Percentiles rank a stretch among this genome's conserved stretches.
Evolutionary conservation across 2,888 invertebrate genomes (phyloP).

Genomic region (Sycophila texana): DNA sequence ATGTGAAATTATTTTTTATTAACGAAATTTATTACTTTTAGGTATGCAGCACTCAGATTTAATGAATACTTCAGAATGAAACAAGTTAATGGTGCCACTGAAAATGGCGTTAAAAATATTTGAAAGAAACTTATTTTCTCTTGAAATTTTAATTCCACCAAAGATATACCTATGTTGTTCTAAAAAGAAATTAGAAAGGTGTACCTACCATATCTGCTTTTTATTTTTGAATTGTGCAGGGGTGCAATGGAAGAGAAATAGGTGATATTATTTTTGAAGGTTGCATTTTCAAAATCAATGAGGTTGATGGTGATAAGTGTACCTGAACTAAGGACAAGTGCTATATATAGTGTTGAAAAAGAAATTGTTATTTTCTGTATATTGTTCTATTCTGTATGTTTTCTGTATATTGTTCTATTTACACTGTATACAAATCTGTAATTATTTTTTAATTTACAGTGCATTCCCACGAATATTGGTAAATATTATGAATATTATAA

Average conservation of each 20-base stretch:
- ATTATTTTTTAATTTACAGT: conserved; percentile 13
- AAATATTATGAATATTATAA: conserved; percentile 6
- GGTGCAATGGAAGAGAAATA: conserved; percentile 26
- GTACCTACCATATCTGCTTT: conserved; percentile 45
- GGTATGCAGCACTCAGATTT: conserved; percentile 84
- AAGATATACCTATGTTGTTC: conserved; percentile 44
- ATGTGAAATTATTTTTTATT: background rate
- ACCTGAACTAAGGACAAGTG: conserved; percentile 22
- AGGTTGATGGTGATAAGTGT: conserved; percentile 37
- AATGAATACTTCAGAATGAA: conserved; percentile 84
- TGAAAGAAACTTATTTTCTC: conserved; percentile 22
- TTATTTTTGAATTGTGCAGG: conserved; percentile 39
- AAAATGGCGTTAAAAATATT: conserved; percentile 48
- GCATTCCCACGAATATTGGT: conserved; percentile 6
- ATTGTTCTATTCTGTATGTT: conserved; percentile 21
- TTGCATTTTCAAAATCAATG: conserved; percentile 49
- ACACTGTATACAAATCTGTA: conserved; percentile 3
- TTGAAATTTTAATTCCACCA: conserved; percentile 27
- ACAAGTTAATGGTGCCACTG: conserved; percentile 54
- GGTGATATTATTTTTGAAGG: conserved; percentile 46
- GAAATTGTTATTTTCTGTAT: background rate
- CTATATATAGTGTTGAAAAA: conserved; percentile 27
- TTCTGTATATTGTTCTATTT: conserved; percentile 16
- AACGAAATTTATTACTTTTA: conserved; percentile 69
- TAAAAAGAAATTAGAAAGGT: conserved; percentile 2